phyloP scores from a whole-genome alignment of 2,113 vertebrate species.

The Cariama cristata region DNA sequence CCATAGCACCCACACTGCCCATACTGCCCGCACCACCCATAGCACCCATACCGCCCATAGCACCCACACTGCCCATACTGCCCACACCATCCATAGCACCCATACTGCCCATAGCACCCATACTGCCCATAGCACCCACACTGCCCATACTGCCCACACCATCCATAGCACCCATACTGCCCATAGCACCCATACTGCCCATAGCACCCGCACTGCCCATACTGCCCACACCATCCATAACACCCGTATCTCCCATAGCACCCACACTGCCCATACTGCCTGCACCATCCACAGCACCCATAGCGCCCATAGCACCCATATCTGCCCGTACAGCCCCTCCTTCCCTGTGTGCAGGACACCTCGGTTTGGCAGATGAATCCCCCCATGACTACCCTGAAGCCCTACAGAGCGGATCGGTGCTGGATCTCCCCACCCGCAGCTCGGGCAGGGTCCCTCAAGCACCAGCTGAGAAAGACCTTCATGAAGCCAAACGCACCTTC shows the following conservation, averaged over 20 bases:
- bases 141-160: rapidly evolving
- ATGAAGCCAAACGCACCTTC: rapidly evolving
- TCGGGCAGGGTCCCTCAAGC: neutral
- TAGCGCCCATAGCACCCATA: rapidly evolving
- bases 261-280: rapidly evolving
- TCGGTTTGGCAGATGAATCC: rapidly evolving
- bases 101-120: rapidly evolving
- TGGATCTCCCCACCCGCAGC: neutral
- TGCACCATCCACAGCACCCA: rapidly evolving
- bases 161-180: rapidly evolving
- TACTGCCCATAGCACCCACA: no score
- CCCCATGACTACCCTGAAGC: neutral
- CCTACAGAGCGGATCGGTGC: rapidly evolving
- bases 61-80: no score
- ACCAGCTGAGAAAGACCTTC: rapidly evolving
- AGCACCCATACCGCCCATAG: neutral
- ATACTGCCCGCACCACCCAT: no score
- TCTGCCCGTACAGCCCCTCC: neutral
- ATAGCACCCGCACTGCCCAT: neutral
- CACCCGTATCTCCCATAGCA: rapidly evolving
- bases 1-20: rapidly evolving
- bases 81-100: neutral
- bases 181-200: rapidly evolving
- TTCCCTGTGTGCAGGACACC: neutral
- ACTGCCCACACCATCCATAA: rapidly evolving